Evolutionary conservation across 2,113 vertebrate species (phyloP), one percentile per base, ranked within the genome.

Genomic region (Coreoperca whiteheadi): DNA sequence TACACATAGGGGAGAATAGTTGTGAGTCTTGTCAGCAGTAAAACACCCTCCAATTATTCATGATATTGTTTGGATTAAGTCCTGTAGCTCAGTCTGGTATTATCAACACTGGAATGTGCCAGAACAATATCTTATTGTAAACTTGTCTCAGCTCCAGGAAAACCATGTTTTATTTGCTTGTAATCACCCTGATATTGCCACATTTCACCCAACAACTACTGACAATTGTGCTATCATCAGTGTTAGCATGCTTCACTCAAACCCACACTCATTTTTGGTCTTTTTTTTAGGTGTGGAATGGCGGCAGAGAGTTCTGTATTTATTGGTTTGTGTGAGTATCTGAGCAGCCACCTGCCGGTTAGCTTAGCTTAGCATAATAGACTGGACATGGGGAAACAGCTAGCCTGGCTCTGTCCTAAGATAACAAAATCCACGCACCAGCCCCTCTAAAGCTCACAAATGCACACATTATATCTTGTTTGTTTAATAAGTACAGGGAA

Each of bases 241-340:
- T 37, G 15, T 57, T 53, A 70, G 57, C 39, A 50, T 79, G 54
- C 79, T 60, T 72, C 20, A 73, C 59, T 12, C 28, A 56, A 69
- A 73, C n/a, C 28, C 16, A 43, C 21, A 57, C 61, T 71, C 21
- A 39, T 74, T 14, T 80, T 14, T 74, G 59, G 34, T 65, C 53
- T 82, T 70, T 77, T 85, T 85, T 81, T 88, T 78, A 86, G 87
- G 82, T 88, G 84, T 93, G 81, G 72, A 28, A 94, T 93, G 92
- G 92, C 77, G 37, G 48, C 73, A 86, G 68, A 59, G 77, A 86
- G 59, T 66, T 88, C 77, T 77, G 80, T 87, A 86, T 84, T 88
- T 74, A 81, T 79, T 86, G 69, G 16, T 89, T 89, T 88, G 86
- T 91, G 87, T 93, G 88, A 87, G 91, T 93, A 90, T 88, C 65